phyloP scores from a whole-genome alignment of 2,113 vertebrate species.

The Mobula birostris region DNA sequence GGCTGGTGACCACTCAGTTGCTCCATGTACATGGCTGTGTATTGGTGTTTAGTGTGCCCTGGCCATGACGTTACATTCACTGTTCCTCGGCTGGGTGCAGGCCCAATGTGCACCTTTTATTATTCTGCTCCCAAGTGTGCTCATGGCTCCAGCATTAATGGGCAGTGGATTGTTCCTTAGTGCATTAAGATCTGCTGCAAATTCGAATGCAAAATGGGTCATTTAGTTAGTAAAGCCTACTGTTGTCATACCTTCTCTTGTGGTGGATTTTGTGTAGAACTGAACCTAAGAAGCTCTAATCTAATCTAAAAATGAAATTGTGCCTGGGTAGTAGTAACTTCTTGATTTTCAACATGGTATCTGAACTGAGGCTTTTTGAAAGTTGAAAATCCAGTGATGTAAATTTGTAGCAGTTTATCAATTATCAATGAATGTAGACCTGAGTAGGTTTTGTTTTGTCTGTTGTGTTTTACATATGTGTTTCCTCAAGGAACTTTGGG shows the following conservation, averaged over 20 bases:
- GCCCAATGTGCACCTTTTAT: not conserved
- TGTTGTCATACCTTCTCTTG: not conserved
- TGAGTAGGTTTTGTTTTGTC: not conserved
- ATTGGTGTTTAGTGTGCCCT: too few species aligned
- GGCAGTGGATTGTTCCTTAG: too few species aligned
- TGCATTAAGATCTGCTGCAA: too few species aligned
- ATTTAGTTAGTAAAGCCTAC: not conserved
- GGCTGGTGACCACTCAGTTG: too few species aligned
- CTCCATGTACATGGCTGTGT: too few species aligned
- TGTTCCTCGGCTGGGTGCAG: not conserved
- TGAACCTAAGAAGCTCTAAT: too few species aligned
- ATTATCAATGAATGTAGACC: not conserved
- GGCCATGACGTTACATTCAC: too few species aligned
- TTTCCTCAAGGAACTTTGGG: not conserved
- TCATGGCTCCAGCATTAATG: not conserved
- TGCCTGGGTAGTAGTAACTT: not conserved
- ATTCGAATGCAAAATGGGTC: too few species aligned
- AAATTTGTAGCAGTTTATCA: not conserved
- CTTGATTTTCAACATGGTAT: too few species aligned
- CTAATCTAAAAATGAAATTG: not conserved
- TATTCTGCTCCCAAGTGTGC: not conserved
- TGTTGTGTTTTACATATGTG: not conserved
- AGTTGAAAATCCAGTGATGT: not conserved
- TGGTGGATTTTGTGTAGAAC: not conserved
- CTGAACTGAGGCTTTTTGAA: not conserved